phyloP scores from a whole-genome alignment of 1,140 invertebrate genomes.

The Cephus cinctus region DNA sequence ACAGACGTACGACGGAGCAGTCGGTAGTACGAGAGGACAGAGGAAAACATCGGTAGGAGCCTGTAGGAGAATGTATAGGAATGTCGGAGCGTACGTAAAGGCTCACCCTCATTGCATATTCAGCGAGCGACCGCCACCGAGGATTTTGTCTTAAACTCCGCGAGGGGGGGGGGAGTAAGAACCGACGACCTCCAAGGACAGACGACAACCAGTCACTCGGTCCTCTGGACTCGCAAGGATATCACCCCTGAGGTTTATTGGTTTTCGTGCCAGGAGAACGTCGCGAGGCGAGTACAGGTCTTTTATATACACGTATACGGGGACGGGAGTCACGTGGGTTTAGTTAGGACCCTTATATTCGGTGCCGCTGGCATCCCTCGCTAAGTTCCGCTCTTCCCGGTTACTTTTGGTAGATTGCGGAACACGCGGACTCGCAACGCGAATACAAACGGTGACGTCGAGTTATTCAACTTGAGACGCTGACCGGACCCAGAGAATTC shows the following conservation, averaged over 20 bases:
- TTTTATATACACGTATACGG: too few relatives aligned
- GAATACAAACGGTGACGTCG: constrained; percentile 25
- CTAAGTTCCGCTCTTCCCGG: too few relatives aligned
- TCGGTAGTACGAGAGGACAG: too few relatives aligned
- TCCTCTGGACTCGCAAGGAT: constrained; percentile 20
- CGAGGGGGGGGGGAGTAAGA: not conserved
- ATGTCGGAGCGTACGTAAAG: not conserved
- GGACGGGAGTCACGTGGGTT: too few relatives aligned
- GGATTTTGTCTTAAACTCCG: constrained; percentile 40
- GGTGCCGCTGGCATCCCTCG: too few relatives aligned
- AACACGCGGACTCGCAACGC: too few relatives aligned
- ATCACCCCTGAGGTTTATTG: constrained; percentile 43
- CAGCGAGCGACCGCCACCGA: constrained; percentile 30
- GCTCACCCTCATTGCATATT: constrained; percentile 49
- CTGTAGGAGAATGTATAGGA: too few relatives aligned
- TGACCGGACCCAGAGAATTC: constrained; percentile 28
- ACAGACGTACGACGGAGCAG: too few relatives aligned
- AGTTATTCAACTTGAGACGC: constrained; percentile 35
- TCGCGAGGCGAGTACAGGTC: too few relatives aligned
- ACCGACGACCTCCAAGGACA: not conserved
- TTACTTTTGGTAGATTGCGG: too few relatives aligned
- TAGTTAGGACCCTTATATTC: too few relatives aligned
- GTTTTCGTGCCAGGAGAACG: constrained; percentile 30
- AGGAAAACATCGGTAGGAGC: too few relatives aligned
- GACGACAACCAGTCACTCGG: constrained; percentile 31